Evolutionary conservation across 2,113 vertebrate genomes (phyloP), one percentile per base, ranked within the genome.

Genomic region (Leucopternis melanops): DNA sequence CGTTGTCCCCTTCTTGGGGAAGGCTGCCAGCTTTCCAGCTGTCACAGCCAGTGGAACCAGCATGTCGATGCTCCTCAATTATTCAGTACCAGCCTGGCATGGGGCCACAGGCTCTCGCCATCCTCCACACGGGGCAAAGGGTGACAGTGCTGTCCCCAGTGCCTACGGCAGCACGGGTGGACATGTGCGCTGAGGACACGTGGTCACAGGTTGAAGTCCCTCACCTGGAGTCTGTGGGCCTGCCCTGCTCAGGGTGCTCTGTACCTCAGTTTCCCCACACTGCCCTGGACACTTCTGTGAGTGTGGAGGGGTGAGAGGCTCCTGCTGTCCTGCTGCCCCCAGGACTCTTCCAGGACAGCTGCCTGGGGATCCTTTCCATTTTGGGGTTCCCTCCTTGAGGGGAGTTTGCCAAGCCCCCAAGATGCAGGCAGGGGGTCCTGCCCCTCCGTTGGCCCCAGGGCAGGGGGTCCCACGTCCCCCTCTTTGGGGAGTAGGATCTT

Each of bases 1-100:
- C 38, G 22, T 16, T 34, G 74, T 77, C 71, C 75, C 36, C 61
- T 72, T 38, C 52, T 23, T n/a, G 77, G 31, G 85, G 59, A 67
- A 2, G 8, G 55, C 45, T 83, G 72, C 81, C 34, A 8, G 58
- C 36, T 69, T 81, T 47, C 54, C 71, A 50, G 82, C 81, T 70
- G 80, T 31, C 75, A 57, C 84, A 38, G 81, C 73, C 78, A 6
- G 15, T 5, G 75, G 27, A 57, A 50, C 19, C 69, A 36, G 83
- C 40, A 11, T 27, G 73, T 29, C 4, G 1, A 52, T 59, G 78
- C 73, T 94, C 61, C 52, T 97, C 73, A 91, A 95, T 97, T 91
- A 96, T 97, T 96, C 81, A 97, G 72, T 69, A 81, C 23, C 69
- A n/a, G 31, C n/a, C 67, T 88, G 90, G 93, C 90, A 14, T 0